phyloP scores from a whole-genome alignment of 1,140 invertebrate species.

The Drosophila hydei region DNA sequence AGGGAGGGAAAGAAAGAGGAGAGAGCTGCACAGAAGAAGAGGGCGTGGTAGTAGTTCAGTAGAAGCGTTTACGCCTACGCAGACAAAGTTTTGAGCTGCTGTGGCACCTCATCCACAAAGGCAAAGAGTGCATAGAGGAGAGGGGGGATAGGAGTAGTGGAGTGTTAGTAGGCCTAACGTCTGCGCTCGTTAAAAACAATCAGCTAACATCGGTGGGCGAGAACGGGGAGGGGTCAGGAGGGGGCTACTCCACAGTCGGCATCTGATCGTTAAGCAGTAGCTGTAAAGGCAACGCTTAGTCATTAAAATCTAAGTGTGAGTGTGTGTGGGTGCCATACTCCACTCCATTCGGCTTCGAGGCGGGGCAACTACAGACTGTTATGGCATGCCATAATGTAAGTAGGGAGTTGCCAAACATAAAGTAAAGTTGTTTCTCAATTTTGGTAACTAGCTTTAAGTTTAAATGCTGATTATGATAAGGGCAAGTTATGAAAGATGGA shows the following conservation, averaged over 20 bases:
- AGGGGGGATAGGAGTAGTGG: not conserved
- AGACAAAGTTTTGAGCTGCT: conserved; percentile 27
- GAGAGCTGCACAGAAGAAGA: not conserved
- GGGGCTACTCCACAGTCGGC: conserved; percentile 1
- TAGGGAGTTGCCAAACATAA: conserved; percentile 11
- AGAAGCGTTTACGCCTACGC: conserved; percentile 51
- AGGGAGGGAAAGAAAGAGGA: not conserved
- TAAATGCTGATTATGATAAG: not conserved
- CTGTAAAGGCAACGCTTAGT: conserved; percentile 53
- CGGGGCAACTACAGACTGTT: conserved; percentile 1
- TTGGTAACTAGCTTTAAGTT: not conserved
- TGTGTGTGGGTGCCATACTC: not conserved
- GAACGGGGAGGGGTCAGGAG: not conserved
- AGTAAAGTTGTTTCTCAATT: conserved; percentile 8
- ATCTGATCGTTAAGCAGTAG: conserved; percentile 54
- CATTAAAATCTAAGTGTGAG: conserved; percentile 39
- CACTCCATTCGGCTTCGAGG: not conserved
- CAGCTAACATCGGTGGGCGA: not conserved
- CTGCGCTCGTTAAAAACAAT: conserved; percentile 57
- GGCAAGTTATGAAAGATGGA: not conserved
- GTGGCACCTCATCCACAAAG: conserved; percentile 13
- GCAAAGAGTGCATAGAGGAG: not conserved
- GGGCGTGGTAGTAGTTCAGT: not conserved
- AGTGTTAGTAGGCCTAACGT: conserved; percentile 22
- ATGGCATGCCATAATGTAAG: conserved; percentile 39